These are phyloP conservation scores for Acromyrmex echinatior DNA, from an alignment of 1,140 invertebrate genomes.

Conservation along the genomic window DNA sequence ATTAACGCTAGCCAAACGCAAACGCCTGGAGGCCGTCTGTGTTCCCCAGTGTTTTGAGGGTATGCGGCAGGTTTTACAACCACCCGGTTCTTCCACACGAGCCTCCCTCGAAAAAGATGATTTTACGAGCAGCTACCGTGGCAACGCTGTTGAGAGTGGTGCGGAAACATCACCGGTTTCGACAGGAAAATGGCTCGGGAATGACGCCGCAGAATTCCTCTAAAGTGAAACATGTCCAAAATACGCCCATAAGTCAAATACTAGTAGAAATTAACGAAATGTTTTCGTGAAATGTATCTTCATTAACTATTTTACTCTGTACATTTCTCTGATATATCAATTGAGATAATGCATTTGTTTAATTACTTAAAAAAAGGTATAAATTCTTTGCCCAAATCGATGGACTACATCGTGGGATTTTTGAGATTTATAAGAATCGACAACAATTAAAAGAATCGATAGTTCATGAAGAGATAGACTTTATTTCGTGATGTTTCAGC, in stretches of 20 bases:
- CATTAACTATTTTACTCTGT: not conserved
- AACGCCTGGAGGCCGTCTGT: slow-evolving; percentile 34
- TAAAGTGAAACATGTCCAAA: not conserved
- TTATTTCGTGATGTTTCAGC: slow-evolving; percentile 14
- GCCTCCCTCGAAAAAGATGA: slow-evolving; percentile 45
- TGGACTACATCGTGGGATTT: not conserved
- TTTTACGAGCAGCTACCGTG: slow-evolving; percentile 57
- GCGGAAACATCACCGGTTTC: slow-evolving; percentile 46
- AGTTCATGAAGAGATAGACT: not conserved
- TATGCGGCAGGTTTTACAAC: slow-evolving; percentile 23
- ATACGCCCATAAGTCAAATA: slow-evolving; percentile 12
- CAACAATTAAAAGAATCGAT: not conserved
- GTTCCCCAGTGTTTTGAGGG: not conserved
- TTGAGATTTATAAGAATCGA: not conserved
- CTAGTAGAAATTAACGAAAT: slow-evolving; percentile 44
- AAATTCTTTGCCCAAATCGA: not conserved
- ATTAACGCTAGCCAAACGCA: slow-evolving; percentile 73
- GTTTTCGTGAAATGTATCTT: slow-evolving; percentile 8
- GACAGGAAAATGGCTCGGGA: slow-evolving; percentile 54
- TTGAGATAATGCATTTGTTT: not conserved
- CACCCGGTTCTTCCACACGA: slow-evolving; percentile 21
- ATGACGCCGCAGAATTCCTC: slow-evolving; percentile 47
- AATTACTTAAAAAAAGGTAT: not conserved
- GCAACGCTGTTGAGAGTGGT: slow-evolving; percentile 9
- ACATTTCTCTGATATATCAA: not conserved